phyloP scores from a whole-genome alignment of 2,113 vertebrate species.

The Gavialis gangeticus region DNA sequence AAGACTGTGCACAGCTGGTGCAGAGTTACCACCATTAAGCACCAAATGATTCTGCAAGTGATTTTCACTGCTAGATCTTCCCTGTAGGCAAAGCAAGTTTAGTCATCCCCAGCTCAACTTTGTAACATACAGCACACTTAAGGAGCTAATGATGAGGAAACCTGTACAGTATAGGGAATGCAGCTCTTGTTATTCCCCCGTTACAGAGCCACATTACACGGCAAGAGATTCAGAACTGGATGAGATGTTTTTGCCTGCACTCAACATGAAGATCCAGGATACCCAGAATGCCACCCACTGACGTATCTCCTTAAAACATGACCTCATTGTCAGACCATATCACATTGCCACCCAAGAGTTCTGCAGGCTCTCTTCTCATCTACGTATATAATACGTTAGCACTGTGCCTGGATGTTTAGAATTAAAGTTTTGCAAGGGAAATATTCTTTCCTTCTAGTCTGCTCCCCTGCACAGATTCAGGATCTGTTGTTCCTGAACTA shows the following conservation, averaged over 20 bases:
- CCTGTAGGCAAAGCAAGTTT: background rate
- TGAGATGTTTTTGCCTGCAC: background rate
- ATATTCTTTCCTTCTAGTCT: too few relatives aligned
- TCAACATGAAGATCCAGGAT: background rate
- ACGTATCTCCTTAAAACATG: background rate
- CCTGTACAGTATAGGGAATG: background rate
- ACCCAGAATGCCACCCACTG: background rate
- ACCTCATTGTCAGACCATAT: background rate
- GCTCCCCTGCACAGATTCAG: too few relatives aligned
- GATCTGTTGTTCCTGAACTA: too few relatives aligned
- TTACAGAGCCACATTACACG: background rate
- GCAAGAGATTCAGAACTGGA: background rate
- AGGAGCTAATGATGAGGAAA: background rate
- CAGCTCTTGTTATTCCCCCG: background rate
- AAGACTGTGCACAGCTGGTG: background rate
- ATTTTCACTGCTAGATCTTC: background rate
- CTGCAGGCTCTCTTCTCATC: background rate
- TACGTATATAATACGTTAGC: background rate
- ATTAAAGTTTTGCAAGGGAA: background rate
- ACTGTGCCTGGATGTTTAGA: background rate
- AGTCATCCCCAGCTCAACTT: background rate
- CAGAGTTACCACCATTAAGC: background rate
- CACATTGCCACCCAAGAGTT: background rate
- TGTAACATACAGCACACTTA: background rate
- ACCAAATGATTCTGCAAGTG: background rate